Conservation (phyloP, 2,888 invertebrate species). For the Subacronicta megacephala region DNA sequence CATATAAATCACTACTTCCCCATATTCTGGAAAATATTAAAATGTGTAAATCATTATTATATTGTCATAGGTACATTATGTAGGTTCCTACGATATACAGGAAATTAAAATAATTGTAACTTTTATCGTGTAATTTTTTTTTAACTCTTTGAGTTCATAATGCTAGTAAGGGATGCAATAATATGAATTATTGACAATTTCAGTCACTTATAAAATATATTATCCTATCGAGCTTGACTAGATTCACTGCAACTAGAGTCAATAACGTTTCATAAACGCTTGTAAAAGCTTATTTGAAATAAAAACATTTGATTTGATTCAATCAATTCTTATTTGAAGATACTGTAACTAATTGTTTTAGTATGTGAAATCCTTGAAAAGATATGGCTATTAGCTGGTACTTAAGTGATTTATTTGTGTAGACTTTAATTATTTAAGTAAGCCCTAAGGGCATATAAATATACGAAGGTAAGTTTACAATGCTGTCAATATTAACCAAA, state of each 20-base stretch:
- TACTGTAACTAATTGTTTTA: slow-evolving; percentile 14
- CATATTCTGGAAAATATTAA: no score
- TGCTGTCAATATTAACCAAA: slow-evolving; percentile 30
- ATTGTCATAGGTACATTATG: no score
- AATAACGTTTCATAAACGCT: no score
- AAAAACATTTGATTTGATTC: no score
- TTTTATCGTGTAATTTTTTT: no score
- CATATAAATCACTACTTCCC: slow-evolving; percentile 51
- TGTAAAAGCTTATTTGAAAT: no score
- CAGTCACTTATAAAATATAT: slow-evolving; percentile 12
- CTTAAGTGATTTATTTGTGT: slow-evolving; percentile 56
- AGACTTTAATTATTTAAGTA: slow-evolving; percentile 26
- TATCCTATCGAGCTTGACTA: slow-evolving; percentile 34
- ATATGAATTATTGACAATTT: neutral
- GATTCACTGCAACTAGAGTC: slow-evolving; percentile 40
- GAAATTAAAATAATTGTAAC: no score
- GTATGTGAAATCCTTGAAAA: neutral
- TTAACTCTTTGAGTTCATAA: no score
- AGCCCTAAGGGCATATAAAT: slow-evolving; percentile 36
- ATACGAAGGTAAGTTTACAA: slow-evolving; percentile 18
- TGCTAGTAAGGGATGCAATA: no score
- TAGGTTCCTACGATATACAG: no score
- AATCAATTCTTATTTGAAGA: slow-evolving; percentile 17
- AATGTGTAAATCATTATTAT: no score
- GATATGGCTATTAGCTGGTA: slow-evolving; percentile 31